Evolutionary conservation across 2,888 invertebrate genomes (phyloP), one percentile per base, ranked within the genome.

Genomic region (Agapetus fuscipes): DNA sequence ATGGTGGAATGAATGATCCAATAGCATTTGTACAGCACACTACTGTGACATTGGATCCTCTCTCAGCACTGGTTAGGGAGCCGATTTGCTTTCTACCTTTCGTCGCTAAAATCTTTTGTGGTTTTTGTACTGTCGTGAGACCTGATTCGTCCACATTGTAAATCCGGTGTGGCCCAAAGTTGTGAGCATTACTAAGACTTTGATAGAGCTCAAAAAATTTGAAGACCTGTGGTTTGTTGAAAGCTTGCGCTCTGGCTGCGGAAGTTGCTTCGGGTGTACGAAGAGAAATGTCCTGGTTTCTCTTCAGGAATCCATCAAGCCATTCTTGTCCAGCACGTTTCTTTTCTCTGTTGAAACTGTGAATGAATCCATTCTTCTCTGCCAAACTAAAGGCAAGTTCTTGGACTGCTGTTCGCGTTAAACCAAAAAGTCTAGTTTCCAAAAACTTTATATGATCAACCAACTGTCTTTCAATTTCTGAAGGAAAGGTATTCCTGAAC

Each of bases 111-210:
- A 60, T 52, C 48, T 55, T 56, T 15, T 50, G 42, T n/a, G 56
- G 53, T 39, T 51, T 56, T 34, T 60, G 60, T 2, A 63, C 62
- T 3, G 60, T 64, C 14, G 58, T 55, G 3, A 61, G 41, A 0
- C 55, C 58, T 15, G 59, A 56, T 50, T 66, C 60, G 49, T 62
- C 60, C 17, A 57, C 40, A 46, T 61, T 61, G 39, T 54, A 60
- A 31, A 62, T 56, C 30, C 50, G 46, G 32, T 51, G 44, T 17
- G 52, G 51, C 17, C 44, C 36, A 45, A 49, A 37, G 32, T 51
- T 48, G 34, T 15, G 1, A 12, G 4, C 15, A 5, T 15, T 6
- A 3, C 34, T 12, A 11, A 30, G 5, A 6, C 30, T n/a, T 12
- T 7, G 7, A 9, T 6, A 14, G 25, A n/a, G 10, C 3, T 30